phyloP scores from a whole-genome alignment of 35 echinoderm and acorn worm genomes.

The Amphiura filiformis region DNA sequence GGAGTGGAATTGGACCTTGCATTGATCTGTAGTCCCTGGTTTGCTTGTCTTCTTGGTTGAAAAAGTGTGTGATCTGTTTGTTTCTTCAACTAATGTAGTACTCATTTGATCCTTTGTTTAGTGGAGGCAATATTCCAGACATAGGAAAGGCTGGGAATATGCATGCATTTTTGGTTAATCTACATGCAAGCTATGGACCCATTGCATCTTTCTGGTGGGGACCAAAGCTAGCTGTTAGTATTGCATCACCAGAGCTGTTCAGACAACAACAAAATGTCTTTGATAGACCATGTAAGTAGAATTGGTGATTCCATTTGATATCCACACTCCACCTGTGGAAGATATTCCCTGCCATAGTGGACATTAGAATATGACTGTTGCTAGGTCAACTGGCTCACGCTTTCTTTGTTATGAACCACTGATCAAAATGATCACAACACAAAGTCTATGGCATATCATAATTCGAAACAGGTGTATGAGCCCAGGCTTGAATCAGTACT shows the following conservation, averaged over 20 bases:
- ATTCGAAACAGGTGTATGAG: no score
- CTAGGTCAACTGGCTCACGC: no score
- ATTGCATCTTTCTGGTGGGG: constrained; percentile 77
- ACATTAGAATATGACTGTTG: no score
- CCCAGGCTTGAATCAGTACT: no score
- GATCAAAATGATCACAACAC: no score
- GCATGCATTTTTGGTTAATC: constrained; percentile 68
- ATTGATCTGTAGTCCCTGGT: not conserved
- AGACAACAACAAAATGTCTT: constrained; percentile 59
- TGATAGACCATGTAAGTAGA: constrained; percentile 85
- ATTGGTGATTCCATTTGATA: no score
- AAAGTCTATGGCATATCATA: no score
- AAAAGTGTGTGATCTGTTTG: not conserved
- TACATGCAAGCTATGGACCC: constrained; percentile 57
- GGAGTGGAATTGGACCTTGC: not conserved
- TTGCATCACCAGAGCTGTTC: constrained; percentile 67
- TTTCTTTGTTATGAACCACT: no score
- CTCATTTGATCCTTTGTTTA: not conserved
- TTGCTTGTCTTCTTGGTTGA: not conserved
- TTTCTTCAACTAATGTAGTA: not conserved
- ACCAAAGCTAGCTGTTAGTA: constrained; percentile 52
- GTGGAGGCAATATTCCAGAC: constrained; percentile 45
- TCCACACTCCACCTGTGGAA: no score
- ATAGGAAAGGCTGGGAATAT: constrained; percentile 66
- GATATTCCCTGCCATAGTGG: no score